A percentile compares a stretch with the other conserved stretches of the same genome.
Conservation (phyloP, 2,797 vertebrate species). For the Lacerta viridis region DNA sequence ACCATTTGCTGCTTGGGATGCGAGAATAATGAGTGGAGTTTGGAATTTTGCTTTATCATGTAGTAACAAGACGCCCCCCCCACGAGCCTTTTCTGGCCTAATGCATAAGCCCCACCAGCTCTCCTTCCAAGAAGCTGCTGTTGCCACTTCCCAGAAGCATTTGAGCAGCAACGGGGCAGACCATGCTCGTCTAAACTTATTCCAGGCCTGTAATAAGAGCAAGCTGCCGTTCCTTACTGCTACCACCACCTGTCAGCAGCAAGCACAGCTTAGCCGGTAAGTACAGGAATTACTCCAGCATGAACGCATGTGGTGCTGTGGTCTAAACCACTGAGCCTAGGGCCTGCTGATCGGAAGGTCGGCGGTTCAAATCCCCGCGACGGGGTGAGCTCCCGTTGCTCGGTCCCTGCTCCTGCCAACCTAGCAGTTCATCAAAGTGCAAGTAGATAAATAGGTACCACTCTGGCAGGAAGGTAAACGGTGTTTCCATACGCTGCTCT, state of each 20-base stretch:
- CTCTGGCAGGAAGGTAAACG: no score
- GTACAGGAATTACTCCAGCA: background rate
- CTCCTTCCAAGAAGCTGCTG: background rate
- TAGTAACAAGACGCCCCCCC: background rate
- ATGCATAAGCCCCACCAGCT: background rate
- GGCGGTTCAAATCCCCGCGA: no score
- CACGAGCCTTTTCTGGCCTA: background rate
- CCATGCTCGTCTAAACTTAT: background rate
- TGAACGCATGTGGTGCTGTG: no score
- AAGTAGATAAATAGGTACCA: no score
- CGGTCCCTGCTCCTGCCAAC: no score
- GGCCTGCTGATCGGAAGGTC: no score
- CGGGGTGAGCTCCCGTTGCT: no score
- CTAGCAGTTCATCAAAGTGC: no score
- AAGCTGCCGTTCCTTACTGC: background rate
- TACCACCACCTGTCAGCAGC: background rate
- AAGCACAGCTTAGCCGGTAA: background rate
- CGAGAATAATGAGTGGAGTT: background rate
- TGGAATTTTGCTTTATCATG: background rate
- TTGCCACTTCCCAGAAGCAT: background rate
- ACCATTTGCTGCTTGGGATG: constrained; percentile 24
- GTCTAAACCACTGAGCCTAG: no score
- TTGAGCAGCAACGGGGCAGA: background rate
- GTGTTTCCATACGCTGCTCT: no score
- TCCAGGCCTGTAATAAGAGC: background rate